Conservation (phyloP, 2,113 vertebrate species). For the Oncorhynchus keta region DNA sequence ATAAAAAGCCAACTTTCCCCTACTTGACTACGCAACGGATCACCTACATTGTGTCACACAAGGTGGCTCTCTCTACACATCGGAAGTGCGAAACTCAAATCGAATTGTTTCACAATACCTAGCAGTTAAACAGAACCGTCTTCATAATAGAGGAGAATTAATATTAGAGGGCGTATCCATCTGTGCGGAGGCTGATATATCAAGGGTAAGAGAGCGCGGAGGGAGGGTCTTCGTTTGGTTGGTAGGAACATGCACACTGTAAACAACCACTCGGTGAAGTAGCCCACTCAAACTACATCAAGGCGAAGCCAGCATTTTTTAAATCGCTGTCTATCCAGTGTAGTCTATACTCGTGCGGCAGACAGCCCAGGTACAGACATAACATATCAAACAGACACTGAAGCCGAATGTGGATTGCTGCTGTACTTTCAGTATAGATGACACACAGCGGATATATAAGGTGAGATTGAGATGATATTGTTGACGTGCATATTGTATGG, state of each 20-base stretch:
- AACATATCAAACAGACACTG: not conserved
- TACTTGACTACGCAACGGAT: too few species aligned
- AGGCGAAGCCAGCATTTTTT: not conserved
- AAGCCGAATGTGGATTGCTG: not conserved
- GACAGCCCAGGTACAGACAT: not conserved
- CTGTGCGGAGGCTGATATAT: not conserved
- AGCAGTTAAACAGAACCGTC: not conserved
- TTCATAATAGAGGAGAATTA: not conserved
- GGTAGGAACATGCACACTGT: not conserved
- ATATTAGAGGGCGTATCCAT: not conserved
- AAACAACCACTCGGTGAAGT: not conserved
- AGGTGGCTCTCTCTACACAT: too few species aligned
- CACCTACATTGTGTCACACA: too few species aligned
- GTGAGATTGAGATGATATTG: not conserved
- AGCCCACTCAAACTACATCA: not conserved
- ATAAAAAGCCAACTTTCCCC: too few species aligned
- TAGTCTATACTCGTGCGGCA: not conserved
- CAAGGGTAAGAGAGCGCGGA: not conserved
- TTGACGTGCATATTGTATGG: too few species aligned
- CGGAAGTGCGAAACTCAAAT: too few species aligned
- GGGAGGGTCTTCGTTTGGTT: slow-evolving; percentile 3
- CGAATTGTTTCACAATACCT: too few species aligned
- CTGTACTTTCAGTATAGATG: too few species aligned
- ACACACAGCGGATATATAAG: too few species aligned
- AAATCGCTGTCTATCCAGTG: not conserved